Conservation (phyloP, 2,113 vertebrate genomes). For the Emydura subglobosa region DNA sequence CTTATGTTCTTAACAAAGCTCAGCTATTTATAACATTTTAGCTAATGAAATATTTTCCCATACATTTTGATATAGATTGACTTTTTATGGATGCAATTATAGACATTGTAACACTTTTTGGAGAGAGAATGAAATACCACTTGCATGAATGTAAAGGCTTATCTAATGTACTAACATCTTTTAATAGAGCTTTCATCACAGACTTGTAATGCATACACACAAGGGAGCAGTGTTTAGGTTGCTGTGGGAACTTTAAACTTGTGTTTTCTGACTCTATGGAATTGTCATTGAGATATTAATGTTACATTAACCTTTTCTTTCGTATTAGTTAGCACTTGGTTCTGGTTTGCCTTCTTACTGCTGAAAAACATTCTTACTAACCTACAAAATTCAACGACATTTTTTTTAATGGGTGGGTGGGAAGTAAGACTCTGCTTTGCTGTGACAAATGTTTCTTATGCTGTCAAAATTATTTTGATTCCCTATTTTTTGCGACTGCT, state of each 20-base stretch:
- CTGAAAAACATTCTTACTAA: background rate
- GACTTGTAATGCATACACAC: background rate
- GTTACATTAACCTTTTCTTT: background rate
- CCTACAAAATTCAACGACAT: background rate
- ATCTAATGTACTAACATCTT: background rate
- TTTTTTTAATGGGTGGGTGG: background rate
- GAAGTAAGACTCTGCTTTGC: background rate
- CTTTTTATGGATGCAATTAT: background rate
- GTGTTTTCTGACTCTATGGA: background rate
- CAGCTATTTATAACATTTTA: constrained; percentile 1
- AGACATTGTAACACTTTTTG: background rate
- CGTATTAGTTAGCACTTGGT: background rate
- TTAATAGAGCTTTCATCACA: constrained; percentile 7
- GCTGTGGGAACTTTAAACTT: background rate
- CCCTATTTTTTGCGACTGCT: background rate
- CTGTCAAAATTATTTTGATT: background rate
- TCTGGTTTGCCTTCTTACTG: background rate
- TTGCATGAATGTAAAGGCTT: constrained; percentile 18
- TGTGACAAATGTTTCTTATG: background rate
- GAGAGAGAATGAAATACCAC: constrained; percentile 4
- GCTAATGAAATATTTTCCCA: background rate
- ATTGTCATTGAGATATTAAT: background rate
- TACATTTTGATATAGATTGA: background rate
- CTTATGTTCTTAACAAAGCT: background rate
- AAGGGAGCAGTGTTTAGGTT: background rate